These are phyloP conservation scores for Dryas iulia DNA, from an alignment of 1,140 invertebrate genomes.

Conservation along the genomic window DNA sequence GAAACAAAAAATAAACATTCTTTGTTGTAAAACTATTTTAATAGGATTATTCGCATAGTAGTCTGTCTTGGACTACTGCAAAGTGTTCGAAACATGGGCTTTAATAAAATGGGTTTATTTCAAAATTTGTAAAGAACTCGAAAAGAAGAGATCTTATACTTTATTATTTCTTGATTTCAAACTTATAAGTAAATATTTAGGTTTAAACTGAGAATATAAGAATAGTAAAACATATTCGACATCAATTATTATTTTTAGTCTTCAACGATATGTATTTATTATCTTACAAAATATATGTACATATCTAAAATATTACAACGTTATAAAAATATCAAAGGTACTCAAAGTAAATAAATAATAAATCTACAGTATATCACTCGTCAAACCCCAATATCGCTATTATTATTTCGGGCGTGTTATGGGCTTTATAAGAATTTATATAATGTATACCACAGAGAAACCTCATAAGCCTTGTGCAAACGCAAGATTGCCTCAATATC, in stretches of 20 bases:
- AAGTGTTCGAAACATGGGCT: too few relatives aligned
- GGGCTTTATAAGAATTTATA: too few relatives aligned
- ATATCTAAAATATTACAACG: too few relatives aligned
- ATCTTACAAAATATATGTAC: neutral
- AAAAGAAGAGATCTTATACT: too few relatives aligned
- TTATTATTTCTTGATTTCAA: neutral
- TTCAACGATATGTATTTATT: neutral
- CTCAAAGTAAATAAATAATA: neutral
- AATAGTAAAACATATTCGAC: neutral
- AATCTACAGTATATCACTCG: neutral
- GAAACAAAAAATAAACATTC: too few relatives aligned
- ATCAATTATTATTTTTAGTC: too few relatives aligned
- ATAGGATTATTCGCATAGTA: too few relatives aligned
- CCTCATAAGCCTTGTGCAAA: neutral
- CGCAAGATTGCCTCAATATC: neutral
- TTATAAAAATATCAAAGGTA: neutral
- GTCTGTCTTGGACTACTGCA: too few relatives aligned
- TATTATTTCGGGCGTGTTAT: neutral
- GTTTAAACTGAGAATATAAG: neutral
- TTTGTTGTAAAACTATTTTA: too few relatives aligned
- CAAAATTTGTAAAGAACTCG: too few relatives aligned
- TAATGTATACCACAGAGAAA: too few relatives aligned
- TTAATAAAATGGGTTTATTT: too few relatives aligned
- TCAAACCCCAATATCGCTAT: neutral
- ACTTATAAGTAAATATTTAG: neutral